These are phyloP conservation scores for Pogonomyrmex californicus DNA, from an alignment of 1,140 invertebrate species.

Conservation along the genomic window DNA sequence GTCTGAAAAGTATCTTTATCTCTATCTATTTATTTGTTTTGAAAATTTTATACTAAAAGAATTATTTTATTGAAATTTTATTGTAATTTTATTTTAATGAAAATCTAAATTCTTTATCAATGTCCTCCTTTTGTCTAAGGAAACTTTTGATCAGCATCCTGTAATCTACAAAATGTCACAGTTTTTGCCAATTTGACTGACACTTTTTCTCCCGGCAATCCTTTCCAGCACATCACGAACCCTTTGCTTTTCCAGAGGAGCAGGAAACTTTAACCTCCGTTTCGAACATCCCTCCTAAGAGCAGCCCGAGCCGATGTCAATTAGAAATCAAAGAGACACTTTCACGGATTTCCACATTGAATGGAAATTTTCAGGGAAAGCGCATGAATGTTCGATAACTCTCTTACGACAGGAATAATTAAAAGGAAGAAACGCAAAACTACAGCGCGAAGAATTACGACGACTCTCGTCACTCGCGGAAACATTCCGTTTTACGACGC, in stretches of 20 bases:
- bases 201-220: background rate
- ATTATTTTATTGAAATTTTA: too few species aligned
- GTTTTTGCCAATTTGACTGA: too few species aligned
- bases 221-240: background rate
- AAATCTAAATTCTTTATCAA: too few species aligned
- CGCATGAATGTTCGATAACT: slow-evolving; percentile 17
- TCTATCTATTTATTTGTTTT: too few species aligned
- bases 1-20: too few species aligned
- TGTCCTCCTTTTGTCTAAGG: too few species aligned
- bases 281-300: background rate
- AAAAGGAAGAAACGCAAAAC: background rate
- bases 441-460: slow-evolving; percentile 7
- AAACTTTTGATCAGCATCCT: too few species aligned
- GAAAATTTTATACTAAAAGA: too few species aligned
- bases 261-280: background rate
- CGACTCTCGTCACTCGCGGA: background rate
- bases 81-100: too few species aligned
- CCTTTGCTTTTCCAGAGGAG: background rate
- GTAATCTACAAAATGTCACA: too few species aligned
- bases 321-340: slow-evolving; percentile 15
- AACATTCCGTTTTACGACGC: background rate
- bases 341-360: slow-evolving; percentile 3
- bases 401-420: slow-evolving; percentile 37
- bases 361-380: slow-evolving; percentile 26
- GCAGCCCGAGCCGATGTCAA: background rate